These are phyloP conservation scores for Theristicus caerulescens DNA, from an alignment of 2,113 vertebrate species.

Conservation along the genomic window DNA sequence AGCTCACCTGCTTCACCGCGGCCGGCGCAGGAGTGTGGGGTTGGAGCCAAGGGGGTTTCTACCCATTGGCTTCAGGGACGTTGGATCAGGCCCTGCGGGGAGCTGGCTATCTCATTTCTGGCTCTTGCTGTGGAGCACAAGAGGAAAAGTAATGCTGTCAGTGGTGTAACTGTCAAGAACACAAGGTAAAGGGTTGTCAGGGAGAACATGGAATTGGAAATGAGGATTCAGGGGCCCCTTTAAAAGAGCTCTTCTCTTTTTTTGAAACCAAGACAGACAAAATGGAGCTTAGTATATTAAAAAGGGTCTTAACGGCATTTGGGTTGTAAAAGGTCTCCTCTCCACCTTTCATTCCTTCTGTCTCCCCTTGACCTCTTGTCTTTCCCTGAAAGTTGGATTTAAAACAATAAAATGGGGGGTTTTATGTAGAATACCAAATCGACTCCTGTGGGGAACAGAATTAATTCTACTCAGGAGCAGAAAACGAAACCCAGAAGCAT, in stretches of 20 bases:
- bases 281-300: background rate
- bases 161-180: constrained; percentile 7
- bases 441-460: constrained; percentile 28
- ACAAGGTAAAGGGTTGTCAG: constrained; percentile 13
- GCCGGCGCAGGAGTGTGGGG: rapidly evolving
- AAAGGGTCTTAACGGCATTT: background rate
- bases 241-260: background rate
- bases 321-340: background rate
- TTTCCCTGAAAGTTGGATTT: constrained; percentile 27
- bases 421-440: background rate
- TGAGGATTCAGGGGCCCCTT: constrained; percentile 8
- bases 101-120: background rate
- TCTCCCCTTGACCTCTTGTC: constrained; percentile 18
- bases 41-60: rapidly evolving
- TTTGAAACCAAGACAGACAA: constrained; percentile 10
- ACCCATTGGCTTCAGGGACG: rapidly evolving
- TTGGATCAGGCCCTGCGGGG: background rate
- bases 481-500: constrained; percentile 62
- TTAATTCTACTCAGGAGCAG: constrained; percentile 56
- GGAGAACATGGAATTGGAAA: constrained; percentile 34
- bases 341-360: constrained; percentile 1
- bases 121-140: background rate
- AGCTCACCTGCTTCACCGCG: rapidly evolving
- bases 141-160: background rate
- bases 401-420: constrained; percentile 10